A percentile compares a stretch with the other conserved stretches of the same genome.
phyloP scores from a whole-genome alignment of 2,113 vertebrate genomes.

The Rhea pennata region DNA sequence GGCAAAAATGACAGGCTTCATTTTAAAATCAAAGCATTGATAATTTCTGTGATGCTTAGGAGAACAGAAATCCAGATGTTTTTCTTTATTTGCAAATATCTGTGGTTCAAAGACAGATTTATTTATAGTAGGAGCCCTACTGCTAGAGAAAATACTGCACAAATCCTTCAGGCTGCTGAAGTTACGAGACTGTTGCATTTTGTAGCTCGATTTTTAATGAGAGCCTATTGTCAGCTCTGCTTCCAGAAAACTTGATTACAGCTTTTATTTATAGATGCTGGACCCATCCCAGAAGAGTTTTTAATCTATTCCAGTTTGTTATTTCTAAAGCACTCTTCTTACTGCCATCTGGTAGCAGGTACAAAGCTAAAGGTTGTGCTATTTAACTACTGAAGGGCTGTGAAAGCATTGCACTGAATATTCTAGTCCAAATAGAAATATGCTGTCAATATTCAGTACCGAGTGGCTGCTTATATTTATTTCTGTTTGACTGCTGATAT shows the following conservation, averaged over 20 bases:
- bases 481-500: background rate
- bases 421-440: background rate
- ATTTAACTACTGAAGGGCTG: background rate
- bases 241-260: background rate
- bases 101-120: background rate
- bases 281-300: background rate
- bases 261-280: background rate
- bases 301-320: background rate
- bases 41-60: background rate
- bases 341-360: slow-evolving; percentile 28
- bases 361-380: background rate
- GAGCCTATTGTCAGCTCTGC: background rate
- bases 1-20: background rate
- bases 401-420: background rate
- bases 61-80: background rate
- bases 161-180: background rate
- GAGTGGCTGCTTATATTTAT: background rate
- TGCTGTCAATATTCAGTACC: background rate
- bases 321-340: background rate
- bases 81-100: background rate
- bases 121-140: background rate
- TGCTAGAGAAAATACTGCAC: background rate
- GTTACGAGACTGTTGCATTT: background rate
- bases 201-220: background rate
- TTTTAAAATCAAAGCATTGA: background rate